These are phyloP conservation scores for Perognathus longimembris DNA, from an alignment of 2,113 vertebrate genomes.

Conservation along the genomic window DNA sequence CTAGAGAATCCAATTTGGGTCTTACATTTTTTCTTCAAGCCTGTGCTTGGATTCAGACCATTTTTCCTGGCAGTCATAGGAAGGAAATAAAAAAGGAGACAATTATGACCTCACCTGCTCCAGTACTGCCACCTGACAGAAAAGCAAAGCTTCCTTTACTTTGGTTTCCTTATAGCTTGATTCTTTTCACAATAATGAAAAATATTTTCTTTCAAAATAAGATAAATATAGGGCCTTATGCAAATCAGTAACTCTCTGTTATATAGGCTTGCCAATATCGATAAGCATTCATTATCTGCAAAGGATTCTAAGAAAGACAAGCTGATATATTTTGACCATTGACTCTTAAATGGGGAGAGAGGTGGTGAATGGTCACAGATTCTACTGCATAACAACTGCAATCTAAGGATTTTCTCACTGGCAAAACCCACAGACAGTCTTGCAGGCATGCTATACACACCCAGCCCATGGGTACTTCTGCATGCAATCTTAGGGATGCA, in stretches of 20 bases:
- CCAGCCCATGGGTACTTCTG: neutral
- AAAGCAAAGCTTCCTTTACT: conserved; percentile 24
- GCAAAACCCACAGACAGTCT: neutral
- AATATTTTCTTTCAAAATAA: conserved; percentile 47
- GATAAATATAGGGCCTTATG: neutral
- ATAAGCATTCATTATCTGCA: neutral
- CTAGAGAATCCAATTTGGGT: neutral
- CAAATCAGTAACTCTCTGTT: neutral
- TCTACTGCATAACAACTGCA: neutral
- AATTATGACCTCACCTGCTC: conserved; percentile 71
- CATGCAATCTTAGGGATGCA: neutral
- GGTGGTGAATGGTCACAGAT: neutral
- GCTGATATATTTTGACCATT: neutral
- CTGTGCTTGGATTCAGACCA: conserved; percentile 35
- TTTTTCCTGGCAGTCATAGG: conserved; percentile 65
- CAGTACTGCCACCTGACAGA: conserved; percentile 24
- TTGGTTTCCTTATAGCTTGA: conserved; percentile 45
- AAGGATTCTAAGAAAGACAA: conserved; percentile 20
- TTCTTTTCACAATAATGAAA: conserved; percentile 52
- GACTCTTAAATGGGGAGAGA: neutral
- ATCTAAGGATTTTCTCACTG: neutral
- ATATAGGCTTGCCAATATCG: neutral
- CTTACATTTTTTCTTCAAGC: conserved; percentile 41
- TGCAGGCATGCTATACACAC: neutral
- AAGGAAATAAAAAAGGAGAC: conserved; percentile 68